A percentile compares a stretch with the other conserved stretches of the same genome.
Evolutionary conservation across 2,113 vertebrate species (phyloP).

Genomic region (Phycodurus eques): DNA sequence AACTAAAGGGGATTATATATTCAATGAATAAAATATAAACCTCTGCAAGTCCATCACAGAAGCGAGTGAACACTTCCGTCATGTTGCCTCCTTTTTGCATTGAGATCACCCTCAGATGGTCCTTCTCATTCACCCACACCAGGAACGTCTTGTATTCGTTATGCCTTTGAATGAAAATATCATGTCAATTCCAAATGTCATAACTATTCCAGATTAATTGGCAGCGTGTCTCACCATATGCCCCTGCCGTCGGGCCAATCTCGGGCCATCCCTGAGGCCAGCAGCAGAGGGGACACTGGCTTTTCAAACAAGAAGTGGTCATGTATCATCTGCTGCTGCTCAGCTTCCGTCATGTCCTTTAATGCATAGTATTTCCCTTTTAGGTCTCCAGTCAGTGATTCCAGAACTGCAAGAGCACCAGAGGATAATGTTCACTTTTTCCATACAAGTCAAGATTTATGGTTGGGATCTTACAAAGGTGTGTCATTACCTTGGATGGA

Average conservation of each 20-base stretch:
- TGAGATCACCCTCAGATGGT: constrained; percentile 8
- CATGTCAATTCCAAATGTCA: not conserved
- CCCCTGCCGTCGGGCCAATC: constrained; percentile 7
- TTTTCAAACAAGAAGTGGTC: constrained; percentile 11
- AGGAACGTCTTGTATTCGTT: constrained; percentile 7
- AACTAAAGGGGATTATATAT: not conserved
- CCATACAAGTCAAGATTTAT: too few species aligned
- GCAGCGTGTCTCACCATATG: not conserved
- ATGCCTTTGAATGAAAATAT: not conserved
- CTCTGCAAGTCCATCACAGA: not conserved
- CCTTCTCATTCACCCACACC: constrained; percentile 8
- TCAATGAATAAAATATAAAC: not conserved
- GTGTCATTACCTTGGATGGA: not conserved
- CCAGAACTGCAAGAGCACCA: not conserved
- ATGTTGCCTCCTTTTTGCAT: constrained; percentile 13
- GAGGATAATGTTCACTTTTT: not conserved
- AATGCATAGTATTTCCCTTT: not conserved
- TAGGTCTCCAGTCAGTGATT: constrained; percentile 4
- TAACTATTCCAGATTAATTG: not conserved
- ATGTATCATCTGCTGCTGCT: constrained; percentile 4
- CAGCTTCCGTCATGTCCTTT: constrained; percentile 6
- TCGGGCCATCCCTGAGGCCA: constrained; percentile 7
- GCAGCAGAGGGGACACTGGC: not conserved
- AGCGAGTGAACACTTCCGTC: constrained; percentile 7
- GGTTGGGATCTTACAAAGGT: not conserved